phyloP scores from a whole-genome alignment of 2,113 vertebrate species.

The Castor canadensis region DNA sequence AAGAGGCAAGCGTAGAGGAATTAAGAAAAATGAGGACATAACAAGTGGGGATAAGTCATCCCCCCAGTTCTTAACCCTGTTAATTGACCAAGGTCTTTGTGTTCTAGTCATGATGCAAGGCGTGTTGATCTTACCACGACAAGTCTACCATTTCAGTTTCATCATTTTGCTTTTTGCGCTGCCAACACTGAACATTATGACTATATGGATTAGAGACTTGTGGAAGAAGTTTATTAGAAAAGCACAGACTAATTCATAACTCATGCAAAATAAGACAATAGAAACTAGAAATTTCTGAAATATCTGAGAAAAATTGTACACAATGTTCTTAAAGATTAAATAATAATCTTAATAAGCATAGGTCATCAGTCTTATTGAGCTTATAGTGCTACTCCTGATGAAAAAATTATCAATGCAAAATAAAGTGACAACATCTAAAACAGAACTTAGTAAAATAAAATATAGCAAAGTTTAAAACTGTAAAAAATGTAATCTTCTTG shows the following conservation, averaged over 20 bases:
- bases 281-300: background rate
- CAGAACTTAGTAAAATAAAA: slow-evolving; percentile 4
- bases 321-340: background rate
- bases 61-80: background rate
- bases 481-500: background rate
- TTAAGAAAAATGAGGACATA: background rate
- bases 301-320: background rate
- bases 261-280: background rate
- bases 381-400: background rate
- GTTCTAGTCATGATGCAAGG: background rate
- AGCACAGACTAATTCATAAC: background rate
- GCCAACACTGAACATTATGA: background rate
- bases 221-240: background rate
- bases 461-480: background rate
- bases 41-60: background rate
- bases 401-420: background rate
- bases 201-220: background rate
- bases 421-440: background rate
- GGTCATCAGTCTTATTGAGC: background rate
- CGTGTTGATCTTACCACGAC: background rate
- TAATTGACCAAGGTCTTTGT: background rate
- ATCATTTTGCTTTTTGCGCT: background rate
- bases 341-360: background rate
- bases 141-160: background rate
- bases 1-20: background rate